phyloP scores from a whole-genome alignment of 2,797 vertebrate genomes.

The Spondyliosoma cantharus region DNA sequence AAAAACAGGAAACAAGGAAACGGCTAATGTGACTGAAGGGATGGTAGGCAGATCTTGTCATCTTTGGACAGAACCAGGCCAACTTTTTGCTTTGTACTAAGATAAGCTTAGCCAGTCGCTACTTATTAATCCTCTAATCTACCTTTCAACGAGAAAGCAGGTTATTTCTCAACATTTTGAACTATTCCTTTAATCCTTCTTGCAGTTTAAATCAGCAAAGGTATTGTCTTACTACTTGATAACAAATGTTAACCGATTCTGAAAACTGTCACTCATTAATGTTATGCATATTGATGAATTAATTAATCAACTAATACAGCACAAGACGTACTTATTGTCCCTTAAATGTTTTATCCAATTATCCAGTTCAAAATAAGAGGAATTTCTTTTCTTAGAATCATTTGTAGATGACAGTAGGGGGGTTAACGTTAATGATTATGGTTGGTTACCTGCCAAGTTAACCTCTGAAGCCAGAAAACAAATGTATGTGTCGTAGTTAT shows the following conservation, averaged over 20 bases:
- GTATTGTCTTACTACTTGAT: neutral
- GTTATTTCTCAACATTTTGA: neutral
- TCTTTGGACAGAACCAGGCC: neutral
- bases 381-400: no score
- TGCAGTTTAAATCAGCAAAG: neutral
- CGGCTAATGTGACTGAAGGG: no score
- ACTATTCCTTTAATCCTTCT: neutral
- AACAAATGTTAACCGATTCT: neutral
- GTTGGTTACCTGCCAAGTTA: neutral
- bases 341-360: neutral
- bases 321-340: no score
- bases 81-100: neutral
- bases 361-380: no score
- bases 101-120: neutral
- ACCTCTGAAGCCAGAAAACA: neutral
- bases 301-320: neutral
- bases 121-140: neutral
- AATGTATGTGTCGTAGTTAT: neutral
- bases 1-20: neutral
- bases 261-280: neutral
- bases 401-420: neutral
- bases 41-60: neutral
- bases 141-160: neutral
- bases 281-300: neutral
- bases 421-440: neutral